Conservation (phyloP, 2,113 vertebrate genomes). For the Chrysochloris asiatica region DNA sequence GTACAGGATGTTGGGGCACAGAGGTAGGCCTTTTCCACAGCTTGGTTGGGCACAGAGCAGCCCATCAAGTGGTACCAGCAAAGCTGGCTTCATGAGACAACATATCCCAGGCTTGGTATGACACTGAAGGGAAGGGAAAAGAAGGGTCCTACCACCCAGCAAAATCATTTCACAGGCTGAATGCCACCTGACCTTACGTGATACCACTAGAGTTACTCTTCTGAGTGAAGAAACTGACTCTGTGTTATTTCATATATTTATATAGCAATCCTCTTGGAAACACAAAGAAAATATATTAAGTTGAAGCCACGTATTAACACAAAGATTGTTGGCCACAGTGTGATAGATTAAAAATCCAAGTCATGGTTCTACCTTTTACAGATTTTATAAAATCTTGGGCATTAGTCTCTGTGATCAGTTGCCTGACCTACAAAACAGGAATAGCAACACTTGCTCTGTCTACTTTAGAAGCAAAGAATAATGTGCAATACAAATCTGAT, state of each 20-base stretch:
- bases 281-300: no score
- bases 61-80: neutral
- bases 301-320: neutral
- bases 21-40: neutral
- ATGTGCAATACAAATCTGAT: accelerated
- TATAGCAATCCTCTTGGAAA: neutral
- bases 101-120: no score
- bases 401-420: neutral
- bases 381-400: neutral
- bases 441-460: accelerated
- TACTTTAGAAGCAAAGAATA: neutral
- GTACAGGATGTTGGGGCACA: neutral
- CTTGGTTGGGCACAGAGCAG: neutral
- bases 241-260: neutral
- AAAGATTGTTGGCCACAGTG: accelerated
- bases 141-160: no score
- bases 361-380: neutral
- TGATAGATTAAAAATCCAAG: neutral
- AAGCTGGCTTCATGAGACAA: neutral
- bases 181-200: accelerated
- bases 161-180: neutral
- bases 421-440: neutral
- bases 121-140: neutral
- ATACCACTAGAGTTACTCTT: neutral
- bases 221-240: neutral